Percentiles rank a stretch among this genome's conserved stretches.
phyloP scores from a whole-genome alignment of 2,797 vertebrate genomes.

The Urosaurus nigricauda region DNA sequence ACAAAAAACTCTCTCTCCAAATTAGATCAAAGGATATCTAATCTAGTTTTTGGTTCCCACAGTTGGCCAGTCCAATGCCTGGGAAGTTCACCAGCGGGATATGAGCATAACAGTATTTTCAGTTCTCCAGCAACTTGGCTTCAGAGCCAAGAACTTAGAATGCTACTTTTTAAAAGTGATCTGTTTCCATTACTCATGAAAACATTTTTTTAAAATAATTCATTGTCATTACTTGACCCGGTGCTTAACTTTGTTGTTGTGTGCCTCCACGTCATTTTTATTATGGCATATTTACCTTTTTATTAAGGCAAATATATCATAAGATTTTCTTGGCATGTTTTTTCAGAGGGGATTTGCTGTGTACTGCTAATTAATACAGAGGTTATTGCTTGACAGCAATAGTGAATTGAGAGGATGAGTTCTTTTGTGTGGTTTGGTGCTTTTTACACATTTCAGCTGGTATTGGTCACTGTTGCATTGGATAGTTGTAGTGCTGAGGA shows the following conservation, averaged over 20 bases:
- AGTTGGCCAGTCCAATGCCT: not conserved
- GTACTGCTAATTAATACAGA: too few relatives aligned
- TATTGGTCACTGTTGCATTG: not conserved
- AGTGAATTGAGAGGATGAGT: not conserved
- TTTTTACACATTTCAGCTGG: not conserved
- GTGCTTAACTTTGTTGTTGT: not conserved
- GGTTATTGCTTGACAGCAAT: too few relatives aligned
- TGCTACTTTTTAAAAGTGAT: too few relatives aligned
- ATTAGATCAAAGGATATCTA: not conserved
- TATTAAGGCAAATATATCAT: too few relatives aligned
- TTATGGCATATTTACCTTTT: too few relatives aligned
- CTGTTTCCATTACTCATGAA: too few relatives aligned
- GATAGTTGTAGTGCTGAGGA: not conserved
- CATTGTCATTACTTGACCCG: too few relatives aligned
- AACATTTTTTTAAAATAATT: too few relatives aligned
- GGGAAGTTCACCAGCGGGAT: not conserved
- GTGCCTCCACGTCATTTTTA: not conserved
- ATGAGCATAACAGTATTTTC: not conserved
- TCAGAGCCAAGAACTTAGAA: too few relatives aligned
- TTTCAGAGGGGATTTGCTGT: too few relatives aligned
- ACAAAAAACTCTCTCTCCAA: too few relatives aligned
- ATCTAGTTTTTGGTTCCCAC: not conserved
- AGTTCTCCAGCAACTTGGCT: not conserved
- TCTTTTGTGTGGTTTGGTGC: not conserved
- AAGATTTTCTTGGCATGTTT: too few relatives aligned